Evolutionary conservation across 2,888 invertebrate genomes (phyloP).

Genomic region (Bedellia somnulentella): DNA sequence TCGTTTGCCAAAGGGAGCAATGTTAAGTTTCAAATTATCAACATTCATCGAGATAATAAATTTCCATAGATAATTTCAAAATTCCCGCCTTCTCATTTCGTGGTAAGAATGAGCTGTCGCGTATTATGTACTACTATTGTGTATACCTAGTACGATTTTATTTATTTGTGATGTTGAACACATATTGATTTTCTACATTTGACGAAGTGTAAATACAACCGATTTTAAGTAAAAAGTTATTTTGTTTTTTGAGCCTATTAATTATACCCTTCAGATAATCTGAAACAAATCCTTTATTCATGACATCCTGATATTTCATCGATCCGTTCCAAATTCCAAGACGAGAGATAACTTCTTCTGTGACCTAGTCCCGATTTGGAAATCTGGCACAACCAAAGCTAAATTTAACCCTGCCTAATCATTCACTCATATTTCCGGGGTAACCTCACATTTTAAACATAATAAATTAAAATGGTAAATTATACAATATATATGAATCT

Average conservation of each 20-base stretch:
- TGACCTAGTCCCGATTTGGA: too few species aligned
- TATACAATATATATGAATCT: too few species aligned
- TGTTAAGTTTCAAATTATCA: conserved; percentile 22
- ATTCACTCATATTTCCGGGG: too few species aligned
- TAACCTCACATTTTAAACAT: too few species aligned
- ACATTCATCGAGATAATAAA: conserved; percentile 33
- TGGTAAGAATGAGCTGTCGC: conserved; percentile 48
- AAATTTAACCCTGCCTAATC: too few species aligned
- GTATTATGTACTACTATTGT: conserved; percentile 49
- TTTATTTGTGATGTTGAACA: conserved; percentile 62
- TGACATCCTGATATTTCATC: too few species aligned
- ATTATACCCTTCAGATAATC: conserved; percentile 29
- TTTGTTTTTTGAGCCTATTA: conserved; percentile 54
- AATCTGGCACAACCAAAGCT: too few species aligned
- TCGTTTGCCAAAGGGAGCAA: conserved; percentile 38
- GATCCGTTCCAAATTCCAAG: too few species aligned
- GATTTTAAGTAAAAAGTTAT: conserved; percentile 60
- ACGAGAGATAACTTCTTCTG: too few species aligned
- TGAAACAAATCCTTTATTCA: too few species aligned
- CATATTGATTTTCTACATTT: conserved; percentile 59
- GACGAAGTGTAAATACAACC: conserved; percentile 62
- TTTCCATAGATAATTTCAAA: too few species aligned
- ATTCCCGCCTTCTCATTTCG: conserved; percentile 45
- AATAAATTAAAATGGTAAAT: too few species aligned
- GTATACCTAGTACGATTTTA: conserved; percentile 59